These are phyloP conservation scores for Semnopithecus entellus DNA, from an alignment of 2,113 vertebrate genomes.

Conservation along the genomic window DNA sequence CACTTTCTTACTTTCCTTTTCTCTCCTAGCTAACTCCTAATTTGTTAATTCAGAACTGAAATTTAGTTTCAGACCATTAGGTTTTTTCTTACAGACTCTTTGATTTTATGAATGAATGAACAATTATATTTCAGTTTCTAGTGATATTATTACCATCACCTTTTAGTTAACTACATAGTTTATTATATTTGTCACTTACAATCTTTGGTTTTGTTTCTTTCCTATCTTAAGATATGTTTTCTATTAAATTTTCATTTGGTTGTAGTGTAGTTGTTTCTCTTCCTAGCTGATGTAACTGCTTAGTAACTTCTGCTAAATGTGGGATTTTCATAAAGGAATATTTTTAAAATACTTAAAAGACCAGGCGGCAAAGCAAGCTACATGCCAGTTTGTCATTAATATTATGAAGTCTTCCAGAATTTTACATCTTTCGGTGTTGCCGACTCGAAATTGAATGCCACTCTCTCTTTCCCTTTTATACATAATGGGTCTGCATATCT, in stretches of 20 bases:
- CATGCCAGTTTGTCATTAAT: not conserved
- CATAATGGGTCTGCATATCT: not conserved
- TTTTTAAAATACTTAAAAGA: not conserved
- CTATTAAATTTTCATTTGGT: not conserved
- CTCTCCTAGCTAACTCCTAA: not conserved
- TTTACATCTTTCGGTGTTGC: too few species aligned
- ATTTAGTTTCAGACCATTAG: not conserved
- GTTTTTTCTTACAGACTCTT: not conserved
- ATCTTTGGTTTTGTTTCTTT: not conserved
- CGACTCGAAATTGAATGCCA: not conserved
- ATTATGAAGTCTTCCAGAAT: not conserved
- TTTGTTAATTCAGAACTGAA: not conserved
- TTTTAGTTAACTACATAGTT: not conserved
- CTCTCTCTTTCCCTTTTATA: not conserved
- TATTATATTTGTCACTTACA: not conserved
- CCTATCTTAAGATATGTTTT: not conserved
- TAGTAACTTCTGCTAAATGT: not conserved
- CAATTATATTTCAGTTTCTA: not conserved
- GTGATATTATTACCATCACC: not conserved
- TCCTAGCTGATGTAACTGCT: not conserved
- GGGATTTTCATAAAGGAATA: not conserved
- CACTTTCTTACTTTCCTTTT: not conserved
- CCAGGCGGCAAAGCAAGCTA: not conserved
- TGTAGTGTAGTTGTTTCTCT: not conserved
- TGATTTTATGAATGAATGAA: not conserved